Base-by-base conservation (phyloP, 2,888 invertebrate genomes). In the Eupeodes luniger region DNA sequence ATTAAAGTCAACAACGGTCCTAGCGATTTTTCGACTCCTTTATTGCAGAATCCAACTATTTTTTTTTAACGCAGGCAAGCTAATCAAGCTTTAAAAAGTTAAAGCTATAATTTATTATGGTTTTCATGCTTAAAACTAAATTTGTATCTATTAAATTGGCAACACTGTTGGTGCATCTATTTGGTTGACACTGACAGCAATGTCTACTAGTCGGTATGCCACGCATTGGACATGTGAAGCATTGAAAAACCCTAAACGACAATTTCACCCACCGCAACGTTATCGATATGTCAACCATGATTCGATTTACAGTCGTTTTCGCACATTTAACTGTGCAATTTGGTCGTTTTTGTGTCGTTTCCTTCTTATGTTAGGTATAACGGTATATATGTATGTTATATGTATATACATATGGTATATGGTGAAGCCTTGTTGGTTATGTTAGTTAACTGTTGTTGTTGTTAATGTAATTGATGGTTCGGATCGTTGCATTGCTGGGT, bases 271-370 rank as follows among this genome's bases (percentile, higher is more conserved):
- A 88, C 88, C 85, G 75, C 85, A 88, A 81, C 81, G 85, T 78
- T 85, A 88, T 88, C 85, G 88, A 88, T 88, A 88, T 85, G 88
- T 85, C 85, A 85, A 69, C 69, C 85, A 75, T 88, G 88, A 88
- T 88, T 88, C 85, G 88, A 88, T 88, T 88, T 88, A 88, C 88
- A 88, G 81, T 85, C 88, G 81, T 88, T 88, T 85, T 88, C 85
- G 81, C 88, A 88, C 85, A 88, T 85, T 88, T 78, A 79, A 85
- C 81, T 78, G 69, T 88, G 74, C 74, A 77, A 75, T 78, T 81
- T 51, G 62, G 69, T 59, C 12, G 34, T 34, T 62, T 47, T 51
- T 77, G 44, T 57, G 59, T 40, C 79, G 27, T 70, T 76, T 53
- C n/a, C 57, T 9, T 49, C 11, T 61, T 40, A n/a, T 19, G 5